Evolutionary conservation across 2,888 invertebrate genomes (phyloP).

Genomic region (Eupelmus urozonus): DNA sequence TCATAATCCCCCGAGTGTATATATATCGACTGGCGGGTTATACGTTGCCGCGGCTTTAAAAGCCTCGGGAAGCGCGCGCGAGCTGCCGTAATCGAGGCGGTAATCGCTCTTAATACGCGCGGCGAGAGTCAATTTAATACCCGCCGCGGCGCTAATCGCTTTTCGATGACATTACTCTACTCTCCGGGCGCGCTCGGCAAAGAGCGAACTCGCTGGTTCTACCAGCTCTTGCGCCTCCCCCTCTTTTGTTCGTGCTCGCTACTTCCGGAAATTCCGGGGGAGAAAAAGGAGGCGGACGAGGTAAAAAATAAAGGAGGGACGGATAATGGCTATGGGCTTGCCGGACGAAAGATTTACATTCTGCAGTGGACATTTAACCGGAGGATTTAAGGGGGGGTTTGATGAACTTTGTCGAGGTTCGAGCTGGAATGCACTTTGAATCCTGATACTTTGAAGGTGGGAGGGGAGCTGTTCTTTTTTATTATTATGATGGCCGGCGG

Average conservation of each 20-base stretch:
- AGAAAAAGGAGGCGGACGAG: not conserved
- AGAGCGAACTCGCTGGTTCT: too few relatives aligned
- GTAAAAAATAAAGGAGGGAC: not conserved
- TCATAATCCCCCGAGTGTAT: constrained; percentile 1
- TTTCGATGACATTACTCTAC: constrained; percentile 41
- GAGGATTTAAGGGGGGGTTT: not conserved
- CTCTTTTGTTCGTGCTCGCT: constrained; percentile 8
- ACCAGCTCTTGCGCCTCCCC: too few relatives aligned
- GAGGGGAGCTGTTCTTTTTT: too few relatives aligned
- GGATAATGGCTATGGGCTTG: constrained; percentile 1
- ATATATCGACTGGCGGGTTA: too few relatives aligned
- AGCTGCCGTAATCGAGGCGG: constrained; percentile 55
- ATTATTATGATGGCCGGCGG: too few relatives aligned
- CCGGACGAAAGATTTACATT: not conserved
- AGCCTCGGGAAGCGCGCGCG: not conserved
- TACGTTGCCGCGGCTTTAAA: not conserved
- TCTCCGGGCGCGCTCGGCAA: not conserved
- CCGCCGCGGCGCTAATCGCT: constrained; percentile 44
- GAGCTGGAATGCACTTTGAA: too few relatives aligned
- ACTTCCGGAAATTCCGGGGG: constrained; percentile 21
- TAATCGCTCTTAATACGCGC: constrained; percentile 35
- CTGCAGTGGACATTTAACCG: not conserved
- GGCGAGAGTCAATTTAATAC: constrained; percentile 37
- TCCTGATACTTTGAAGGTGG: too few relatives aligned
- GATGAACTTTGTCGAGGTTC: too few relatives aligned